Base-by-base conservation (phyloP, 2,113 vertebrate species). In the Procavia capensis region DNA sequence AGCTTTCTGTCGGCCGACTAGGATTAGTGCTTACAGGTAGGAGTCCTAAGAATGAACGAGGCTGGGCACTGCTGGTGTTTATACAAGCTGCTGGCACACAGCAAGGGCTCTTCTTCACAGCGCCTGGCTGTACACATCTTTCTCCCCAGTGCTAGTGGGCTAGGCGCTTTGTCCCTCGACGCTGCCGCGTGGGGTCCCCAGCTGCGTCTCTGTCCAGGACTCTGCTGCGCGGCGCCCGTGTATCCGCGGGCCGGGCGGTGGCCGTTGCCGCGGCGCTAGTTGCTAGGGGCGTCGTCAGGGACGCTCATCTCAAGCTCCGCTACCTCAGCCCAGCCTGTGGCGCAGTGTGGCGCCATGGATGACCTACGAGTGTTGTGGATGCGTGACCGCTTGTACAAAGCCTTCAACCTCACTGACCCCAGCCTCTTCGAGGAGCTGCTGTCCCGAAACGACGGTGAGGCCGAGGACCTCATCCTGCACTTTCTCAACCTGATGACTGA, bases 301-400 rank as follows among this genome's bases (percentile, higher is more conserved):
- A 85, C 93, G 96, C 97, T 80, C 0, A 57, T 39, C 47, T 0
- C 19, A 31, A 88, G 39, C 41, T 4, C 6, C 2, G 61, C 76
- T 5, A 0, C 0, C 17, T 14, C 9, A 0, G 29, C 41, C 5
- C 4, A 5, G 29, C 22, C 9, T 2, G 1, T n/a, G 22, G 0
- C 29, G 0, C 45, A 24, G 16, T 89, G 96, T 25, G 98, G 99
- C 98, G 94, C 97, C 39, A 96, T 98, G 97, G 98, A 98, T 82
- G 99, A 99, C 94, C 97, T 99, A 81, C 98, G 99, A 41, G 93
- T 99, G 96, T 98, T 97, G 95, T 99, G 99, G 99, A 96, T 99
- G 61, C 98, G 98, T 90, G 98, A 99, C 88, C 98, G 98, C 2
- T 98, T 98, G 1, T 98, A 97, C 39, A 59, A 91, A 0, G 96